phyloP scores from a whole-genome alignment of 2,797 vertebrate genomes.

The Myotis findleyi region DNA sequence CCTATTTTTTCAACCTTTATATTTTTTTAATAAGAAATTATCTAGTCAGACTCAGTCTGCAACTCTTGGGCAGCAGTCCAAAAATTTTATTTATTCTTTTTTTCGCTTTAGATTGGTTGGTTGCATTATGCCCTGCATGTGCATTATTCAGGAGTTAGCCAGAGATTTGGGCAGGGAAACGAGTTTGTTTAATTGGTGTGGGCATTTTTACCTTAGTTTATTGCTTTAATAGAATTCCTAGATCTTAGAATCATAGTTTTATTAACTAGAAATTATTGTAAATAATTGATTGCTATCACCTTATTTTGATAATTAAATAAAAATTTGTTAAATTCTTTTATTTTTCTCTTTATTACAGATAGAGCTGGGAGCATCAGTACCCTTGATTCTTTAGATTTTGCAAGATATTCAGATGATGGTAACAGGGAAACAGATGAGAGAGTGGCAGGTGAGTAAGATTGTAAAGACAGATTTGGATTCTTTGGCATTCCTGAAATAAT shows the following conservation, averaged over 20 bases:
- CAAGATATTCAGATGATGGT: constrained; percentile 99
- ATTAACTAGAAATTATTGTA: constrained; percentile 20
- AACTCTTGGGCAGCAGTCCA: neutral
- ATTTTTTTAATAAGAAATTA: constrained; percentile 16
- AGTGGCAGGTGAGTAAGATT: constrained; percentile 93
- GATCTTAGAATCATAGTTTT: constrained; percentile 49
- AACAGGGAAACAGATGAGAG: constrained; percentile 97
- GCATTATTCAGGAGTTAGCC: neutral
- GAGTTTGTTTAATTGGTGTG: neutral
- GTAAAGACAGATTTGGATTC: constrained; percentile 38
- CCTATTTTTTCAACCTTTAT: neutral
- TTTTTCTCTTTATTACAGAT: constrained; percentile 87
- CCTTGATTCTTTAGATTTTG: constrained; percentile 98
- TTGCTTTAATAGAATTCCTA: constrained; percentile 9
- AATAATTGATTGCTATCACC: neutral
- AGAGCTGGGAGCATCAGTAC: constrained; percentile 99
- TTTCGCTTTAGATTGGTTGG: neutral
- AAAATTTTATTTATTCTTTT: neutral
- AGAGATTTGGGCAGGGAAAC: constrained; percentile 24
- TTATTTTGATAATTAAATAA: constrained; percentile 56
- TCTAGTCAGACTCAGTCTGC: neutral
- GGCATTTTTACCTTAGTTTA: constrained; percentile 46
- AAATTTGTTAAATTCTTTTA: neutral
- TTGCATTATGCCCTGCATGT: neutral
- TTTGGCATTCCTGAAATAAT: constrained; percentile 39